These are phyloP conservation scores for Todiramphus chloris DNA, from an alignment of 2,113 vertebrate genomes.

Conservation along the genomic window DNA sequence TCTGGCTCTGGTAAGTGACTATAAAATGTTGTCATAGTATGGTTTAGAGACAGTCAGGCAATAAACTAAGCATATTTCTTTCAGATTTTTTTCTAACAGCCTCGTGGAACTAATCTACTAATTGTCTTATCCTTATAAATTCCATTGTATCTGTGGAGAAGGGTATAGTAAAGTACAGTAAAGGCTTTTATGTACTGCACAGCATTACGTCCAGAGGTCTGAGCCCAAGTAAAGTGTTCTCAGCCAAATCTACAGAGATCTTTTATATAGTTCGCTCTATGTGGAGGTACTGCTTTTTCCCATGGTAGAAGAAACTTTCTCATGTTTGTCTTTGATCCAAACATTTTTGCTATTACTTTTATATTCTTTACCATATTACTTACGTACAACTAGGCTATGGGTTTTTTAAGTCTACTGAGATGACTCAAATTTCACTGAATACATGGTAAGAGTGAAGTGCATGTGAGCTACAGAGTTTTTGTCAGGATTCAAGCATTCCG, in stretches of 20 bases:
- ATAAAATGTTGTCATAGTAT: not conserved
- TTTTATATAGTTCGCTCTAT: fast-evolving
- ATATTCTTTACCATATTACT: not conserved
- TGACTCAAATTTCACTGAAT: not conserved
- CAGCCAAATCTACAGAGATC: not conserved
- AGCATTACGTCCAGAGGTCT: not conserved
- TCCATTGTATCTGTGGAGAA: not conserved
- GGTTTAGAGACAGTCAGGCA: not conserved
- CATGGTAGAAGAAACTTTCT: not conserved
- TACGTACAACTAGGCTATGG: no score
- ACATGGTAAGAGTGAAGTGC: not conserved
- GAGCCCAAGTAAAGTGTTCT: not conserved
- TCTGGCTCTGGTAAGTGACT: not conserved
- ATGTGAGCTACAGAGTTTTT: not conserved
- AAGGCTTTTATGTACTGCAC: not conserved
- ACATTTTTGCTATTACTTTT: not conserved
- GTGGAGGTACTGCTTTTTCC: not conserved
- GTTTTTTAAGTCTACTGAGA: not conserved
- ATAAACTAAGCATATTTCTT: not conserved
- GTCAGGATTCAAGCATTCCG: not conserved
- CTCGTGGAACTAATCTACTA: not conserved
- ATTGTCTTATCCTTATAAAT: not conserved
- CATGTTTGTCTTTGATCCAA: not conserved
- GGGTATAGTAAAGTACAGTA: not conserved
- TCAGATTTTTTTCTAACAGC: not conserved